Evolutionary conservation across 2,888 invertebrate species (phyloP), one percentile per base, ranked within the genome.

Genomic region (Peribatodes rhomboidaria): DNA sequence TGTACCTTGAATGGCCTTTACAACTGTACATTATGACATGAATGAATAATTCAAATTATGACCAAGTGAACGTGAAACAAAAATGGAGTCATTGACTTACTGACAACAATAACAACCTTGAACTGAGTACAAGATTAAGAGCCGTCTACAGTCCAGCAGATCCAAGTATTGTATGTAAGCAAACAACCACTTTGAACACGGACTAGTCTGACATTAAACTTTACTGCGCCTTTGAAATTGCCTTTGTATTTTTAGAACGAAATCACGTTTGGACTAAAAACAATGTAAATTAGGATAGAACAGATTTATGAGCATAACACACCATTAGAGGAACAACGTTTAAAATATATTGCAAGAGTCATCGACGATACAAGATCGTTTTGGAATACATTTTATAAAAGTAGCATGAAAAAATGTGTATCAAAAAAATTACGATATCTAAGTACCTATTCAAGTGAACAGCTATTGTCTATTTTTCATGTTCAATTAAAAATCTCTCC

Each of bases 21-120:
- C 46, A 27, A 22, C 46, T n/a, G 27, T n/a, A 46, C 18, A 37
- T 1, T 16, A 31, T 14, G 1, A 47, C 47, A 14, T 47, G 3
- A 39, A 46, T 18, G 13, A 35, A 47, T 46, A 42, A 18, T 44
- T 55, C 27, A 31, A n/a, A n/a, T n/a, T n/a, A 37, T 35, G 14
- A 20, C 35, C 2, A 47, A 46, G 8, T 22, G 20, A n/a, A 6
- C 14, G 41, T 27, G 11, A 6, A 46, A 35, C 14, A 56, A 61
- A 56, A 52, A 33, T 22, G 53, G 70, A 75, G 77, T 77, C 77
- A 76, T 66, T 76, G 77, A 81, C 79, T 73, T 60, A 54, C 57
- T 20, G 20, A 64, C 20, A 61, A 55, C 56, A 58, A 49, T 41
- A 18, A 16, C 54, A 78, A 67, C 80, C 79, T 79, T 81, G 77